Evolutionary conservation across 1,140 invertebrate genomes (phyloP).

Genomic region (Teleopsis dalmanni): DNA sequence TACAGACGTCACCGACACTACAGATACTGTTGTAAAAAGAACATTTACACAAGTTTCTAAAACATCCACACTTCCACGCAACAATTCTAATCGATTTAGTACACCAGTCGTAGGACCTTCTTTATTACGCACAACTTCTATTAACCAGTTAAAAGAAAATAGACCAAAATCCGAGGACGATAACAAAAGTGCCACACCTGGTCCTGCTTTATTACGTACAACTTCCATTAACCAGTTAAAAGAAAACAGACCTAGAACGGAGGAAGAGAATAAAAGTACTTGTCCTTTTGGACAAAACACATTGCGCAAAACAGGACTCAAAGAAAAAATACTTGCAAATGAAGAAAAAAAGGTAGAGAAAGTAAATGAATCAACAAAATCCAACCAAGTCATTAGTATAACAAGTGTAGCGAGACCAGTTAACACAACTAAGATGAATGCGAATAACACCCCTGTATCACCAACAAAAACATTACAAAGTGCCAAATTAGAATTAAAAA

Average conservation of each 20-base stretch:
- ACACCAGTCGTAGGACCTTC: constrained; percentile 18
- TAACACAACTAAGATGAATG: too few relatives aligned
- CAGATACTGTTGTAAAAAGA: background rate
- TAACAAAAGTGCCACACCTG: background rate
- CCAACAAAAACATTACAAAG: constrained; percentile 14
- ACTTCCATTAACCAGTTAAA: constrained; percentile 14
- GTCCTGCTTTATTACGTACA: constrained; percentile 19
- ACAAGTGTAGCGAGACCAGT: constrained; percentile 6
- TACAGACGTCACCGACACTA: background rate
- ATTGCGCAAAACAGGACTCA: constrained; percentile 35
- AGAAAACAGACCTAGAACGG: background rate
- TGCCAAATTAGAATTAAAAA: constrained; percentile 27
- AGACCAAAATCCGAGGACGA: background rate
- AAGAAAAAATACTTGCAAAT: constrained; percentile 37
- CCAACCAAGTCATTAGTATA: constrained; percentile 3
- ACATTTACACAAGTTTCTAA: background rate
- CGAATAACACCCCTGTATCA: too few relatives aligned
- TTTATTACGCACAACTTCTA: constrained; percentile 20
- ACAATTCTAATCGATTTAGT: constrained; percentile 23
- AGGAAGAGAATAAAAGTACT: background rate
- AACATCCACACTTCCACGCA: constrained; percentile 22
- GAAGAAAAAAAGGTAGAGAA: constrained; percentile 29
- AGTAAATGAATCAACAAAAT: constrained; percentile 5
- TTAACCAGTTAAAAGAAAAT: constrained; percentile 4
- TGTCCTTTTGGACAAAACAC: constrained; percentile 39